phyloP scores from a whole-genome alignment of 2,888 invertebrate species.

The Poecilus cupreus region DNA sequence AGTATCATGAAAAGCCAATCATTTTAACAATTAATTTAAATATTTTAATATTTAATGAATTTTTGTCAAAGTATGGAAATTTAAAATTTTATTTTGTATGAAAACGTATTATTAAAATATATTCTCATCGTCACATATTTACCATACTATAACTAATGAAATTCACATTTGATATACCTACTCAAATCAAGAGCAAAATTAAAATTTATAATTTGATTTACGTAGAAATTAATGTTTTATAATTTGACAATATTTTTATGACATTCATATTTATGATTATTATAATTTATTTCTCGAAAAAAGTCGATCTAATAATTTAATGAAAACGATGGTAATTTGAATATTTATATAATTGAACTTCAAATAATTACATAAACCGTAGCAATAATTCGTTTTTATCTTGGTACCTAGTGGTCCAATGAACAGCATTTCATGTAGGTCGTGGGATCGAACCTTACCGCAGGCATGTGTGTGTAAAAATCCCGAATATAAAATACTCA shows the following conservation, averaged over 20 bases:
- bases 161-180: neutral
- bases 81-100: slow-evolving; percentile 11
- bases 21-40: slow-evolving; percentile 44
- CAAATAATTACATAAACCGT: too few relatives aligned
- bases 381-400: too few relatives aligned
- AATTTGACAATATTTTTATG: neutral
- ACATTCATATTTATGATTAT: neutral
- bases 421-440: too few relatives aligned
- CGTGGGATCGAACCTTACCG: too few relatives aligned
- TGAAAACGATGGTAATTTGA: too few relatives aligned
- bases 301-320: too few relatives aligned
- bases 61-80: slow-evolving; percentile 5
- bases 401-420: too few relatives aligned
- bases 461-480: too few relatives aligned
- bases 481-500: too few relatives aligned
- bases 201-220: neutral
- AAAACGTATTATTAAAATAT: neutral
- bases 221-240: neutral
- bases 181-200: neutral
- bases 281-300: neutral
- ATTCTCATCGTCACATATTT: neutral
- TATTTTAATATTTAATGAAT: slow-evolving; percentile 45
- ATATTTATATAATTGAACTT: too few relatives aligned
- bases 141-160: neutral
- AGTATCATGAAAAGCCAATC: slow-evolving; percentile 32